phyloP scores from a whole-genome alignment of 2,797 vertebrate genomes.

The Tiaroga cobitis region DNA sequence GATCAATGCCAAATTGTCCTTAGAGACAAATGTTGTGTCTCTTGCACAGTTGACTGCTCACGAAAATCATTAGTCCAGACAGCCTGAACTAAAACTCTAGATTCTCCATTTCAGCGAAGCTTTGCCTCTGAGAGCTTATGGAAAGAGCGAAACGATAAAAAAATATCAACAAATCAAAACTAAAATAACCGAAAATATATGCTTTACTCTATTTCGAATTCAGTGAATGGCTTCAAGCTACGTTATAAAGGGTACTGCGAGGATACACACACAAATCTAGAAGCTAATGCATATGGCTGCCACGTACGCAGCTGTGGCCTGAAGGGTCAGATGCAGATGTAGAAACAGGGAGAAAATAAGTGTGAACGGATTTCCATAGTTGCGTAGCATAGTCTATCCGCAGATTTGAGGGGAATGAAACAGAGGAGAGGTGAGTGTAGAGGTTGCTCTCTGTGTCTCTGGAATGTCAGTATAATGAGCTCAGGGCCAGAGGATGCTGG shows the following conservation, averaged over 20 bases:
- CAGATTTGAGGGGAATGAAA: constrained; percentile 33
- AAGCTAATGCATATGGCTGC: constrained; percentile 25
- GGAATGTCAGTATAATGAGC: constrained; percentile 52
- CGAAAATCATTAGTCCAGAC: constrained; percentile 82
- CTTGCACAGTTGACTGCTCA: constrained; percentile 80
- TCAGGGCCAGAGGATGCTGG: constrained; percentile 29
- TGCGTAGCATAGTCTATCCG: not conserved
- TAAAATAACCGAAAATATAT: not conserved
- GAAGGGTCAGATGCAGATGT: constrained; percentile 38
- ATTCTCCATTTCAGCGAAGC: constrained; percentile 30
- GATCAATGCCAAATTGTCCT: constrained; percentile 82
- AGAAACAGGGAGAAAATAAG: constrained; percentile 21
- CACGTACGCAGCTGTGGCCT: constrained; percentile 12
- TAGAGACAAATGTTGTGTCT: constrained; percentile 78
- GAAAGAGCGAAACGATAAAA: constrained; percentile 46
- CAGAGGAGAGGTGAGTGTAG: constrained; percentile 21
- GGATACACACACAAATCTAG: constrained; percentile 12
- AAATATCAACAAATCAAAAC: constrained; percentile 5
- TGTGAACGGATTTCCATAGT: constrained; percentile 22
- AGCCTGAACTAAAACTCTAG: constrained; percentile 50
- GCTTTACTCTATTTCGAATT: not conserved
- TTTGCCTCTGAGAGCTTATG: constrained; percentile 68
- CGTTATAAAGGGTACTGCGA: not conserved
- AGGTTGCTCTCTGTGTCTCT: constrained; percentile 47
- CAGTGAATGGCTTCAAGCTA: not conserved